Base-by-base conservation (phyloP, 2,888 invertebrate species). In the Malthinus seriepunctatus region DNA sequence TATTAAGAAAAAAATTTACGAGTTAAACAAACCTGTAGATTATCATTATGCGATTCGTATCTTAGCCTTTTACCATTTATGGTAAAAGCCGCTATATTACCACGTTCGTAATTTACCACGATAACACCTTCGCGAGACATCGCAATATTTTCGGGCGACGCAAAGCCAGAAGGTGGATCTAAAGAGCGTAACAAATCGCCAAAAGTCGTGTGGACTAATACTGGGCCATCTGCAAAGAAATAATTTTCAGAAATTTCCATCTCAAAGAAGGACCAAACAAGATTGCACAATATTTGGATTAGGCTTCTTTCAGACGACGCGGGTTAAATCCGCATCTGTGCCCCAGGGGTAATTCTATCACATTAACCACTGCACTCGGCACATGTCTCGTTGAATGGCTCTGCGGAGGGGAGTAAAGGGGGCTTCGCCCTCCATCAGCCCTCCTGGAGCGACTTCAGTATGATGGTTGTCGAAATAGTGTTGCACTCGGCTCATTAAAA, bases 71-170 rank as follows among this genome's bases (percentile, higher is more conserved):
- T 88, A 37, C 97, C 97, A 78, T 97, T 97, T 74, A 97, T 90
- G 52, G 96, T 95, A 79, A 90, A 97, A 32, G 95, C 95, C 51
- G 95, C 94, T 68, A 97, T 89, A 74, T 94, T 92, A 6, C 95
- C 95, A 67, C 88, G 86, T 73, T 95, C 93, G 79, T 96, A 97
- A 73, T 94, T 93, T 51, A 95, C 94, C 35, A 97, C 92, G 51
- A 98, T 90, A 63, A 97, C 91, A 38, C 98, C 98, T 82, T 99
- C 99, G 11, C 98, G 85, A 4, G 96, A 96, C 86, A 99, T 89
- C 8, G 93, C 91, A 62, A 97, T 91, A 76, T 95, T 89, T 76
- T 91, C 90, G 33, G 91, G 97, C 47, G 88, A 88, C 33, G 82
- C 80, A 72, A 89, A 91, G 42, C 87, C 87, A 69, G 83, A 84